A percentile compares a stretch with the other conserved stretches of the same genome.
Evolutionary conservation across 2,888 invertebrate species (phyloP).

Genomic region (Perdita meconis): DNA sequence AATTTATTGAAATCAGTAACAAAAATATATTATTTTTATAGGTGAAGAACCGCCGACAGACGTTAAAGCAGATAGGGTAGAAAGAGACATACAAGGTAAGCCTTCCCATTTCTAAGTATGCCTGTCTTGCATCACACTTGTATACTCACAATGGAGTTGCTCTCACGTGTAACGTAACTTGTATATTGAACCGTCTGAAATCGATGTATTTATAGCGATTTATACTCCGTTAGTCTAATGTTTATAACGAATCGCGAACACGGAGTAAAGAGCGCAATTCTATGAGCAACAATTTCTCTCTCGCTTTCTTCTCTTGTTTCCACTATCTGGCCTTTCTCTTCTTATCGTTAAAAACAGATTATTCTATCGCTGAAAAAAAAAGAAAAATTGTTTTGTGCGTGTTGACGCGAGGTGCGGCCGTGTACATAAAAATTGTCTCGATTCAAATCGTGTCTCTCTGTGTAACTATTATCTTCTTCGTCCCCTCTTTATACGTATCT

Average conservation of each 20-base stretch:
- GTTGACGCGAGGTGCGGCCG: constrained; percentile 82
- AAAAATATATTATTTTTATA: constrained; percentile 46
- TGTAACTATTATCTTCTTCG: constrained; percentile 17
- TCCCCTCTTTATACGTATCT: constrained; percentile 10
- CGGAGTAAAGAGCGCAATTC: constrained; percentile 45
- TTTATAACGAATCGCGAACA: constrained; percentile 1
- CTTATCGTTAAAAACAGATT: constrained; percentile 45
- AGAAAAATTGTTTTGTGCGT: constrained; percentile 70
- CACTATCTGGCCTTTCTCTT: constrained; percentile 57
- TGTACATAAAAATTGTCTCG: constrained; percentile 73
- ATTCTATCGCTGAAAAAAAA: constrained; percentile 49
- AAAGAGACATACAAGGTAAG: constrained; percentile 81
- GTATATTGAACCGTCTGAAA: not conserved
- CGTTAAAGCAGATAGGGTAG: constrained; percentile 73
- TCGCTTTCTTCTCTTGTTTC: constrained; percentile 52
- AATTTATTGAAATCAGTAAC: not conserved
- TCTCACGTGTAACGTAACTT: constrained; percentile 43
- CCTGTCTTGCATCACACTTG: constrained; percentile 58
- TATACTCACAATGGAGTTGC: constrained; percentile 51
- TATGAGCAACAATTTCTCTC: constrained; percentile 38
- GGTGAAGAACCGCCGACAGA: constrained; percentile 65
- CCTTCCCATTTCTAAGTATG: constrained; percentile 40
- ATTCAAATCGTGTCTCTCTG: constrained; percentile 52
- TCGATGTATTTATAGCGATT: constrained; percentile 1
- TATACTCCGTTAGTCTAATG: not conserved